Evolutionary conservation across 1,140 invertebrate species (phyloP).

Genomic region (Asbolus verrucosus): DNA sequence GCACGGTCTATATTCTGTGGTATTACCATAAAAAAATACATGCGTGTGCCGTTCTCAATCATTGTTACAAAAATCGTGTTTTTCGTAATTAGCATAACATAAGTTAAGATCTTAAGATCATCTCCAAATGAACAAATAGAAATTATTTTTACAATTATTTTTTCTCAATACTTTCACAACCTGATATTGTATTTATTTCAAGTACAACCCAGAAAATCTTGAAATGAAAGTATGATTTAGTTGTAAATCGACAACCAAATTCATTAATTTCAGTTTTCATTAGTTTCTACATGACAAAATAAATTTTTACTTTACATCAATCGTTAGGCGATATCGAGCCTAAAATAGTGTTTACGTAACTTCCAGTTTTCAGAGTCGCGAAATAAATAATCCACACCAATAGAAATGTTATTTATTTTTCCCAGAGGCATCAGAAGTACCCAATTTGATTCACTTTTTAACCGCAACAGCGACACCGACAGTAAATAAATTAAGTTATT

Average conservation of each 20-base stretch:
- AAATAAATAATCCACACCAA: not conserved
- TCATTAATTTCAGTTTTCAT: constrained; percentile 7
- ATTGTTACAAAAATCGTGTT: constrained; percentile 12
- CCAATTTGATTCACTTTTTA: constrained; percentile 9
- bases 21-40: not conserved
- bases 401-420: constrained; percentile 13
- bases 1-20: constrained; percentile 3
- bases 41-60: not conserved
- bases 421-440: not conserved
- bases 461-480: not conserved
- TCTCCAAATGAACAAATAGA: constrained; percentile 5
- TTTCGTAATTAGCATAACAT: constrained; percentile 13
- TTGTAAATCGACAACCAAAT: constrained; percentile 17
- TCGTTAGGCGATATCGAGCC: too few relatives aligned
- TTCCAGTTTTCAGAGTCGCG: constrained; percentile 17
- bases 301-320: too few relatives aligned
- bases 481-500: constrained; percentile 28
- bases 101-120: not conserved
- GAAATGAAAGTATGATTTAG: constrained; percentile 29
- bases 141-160: constrained; percentile 5
- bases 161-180: constrained; percentile 35
- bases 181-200: constrained; percentile 8
- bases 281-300: constrained; percentile 2
- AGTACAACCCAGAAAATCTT: constrained; percentile 24
- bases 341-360: constrained; percentile 26